Evolutionary conservation across 2,113 vertebrate genomes (phyloP), one percentile per base, ranked within the genome.

Genomic region (Vireo altiloquus): DNA sequence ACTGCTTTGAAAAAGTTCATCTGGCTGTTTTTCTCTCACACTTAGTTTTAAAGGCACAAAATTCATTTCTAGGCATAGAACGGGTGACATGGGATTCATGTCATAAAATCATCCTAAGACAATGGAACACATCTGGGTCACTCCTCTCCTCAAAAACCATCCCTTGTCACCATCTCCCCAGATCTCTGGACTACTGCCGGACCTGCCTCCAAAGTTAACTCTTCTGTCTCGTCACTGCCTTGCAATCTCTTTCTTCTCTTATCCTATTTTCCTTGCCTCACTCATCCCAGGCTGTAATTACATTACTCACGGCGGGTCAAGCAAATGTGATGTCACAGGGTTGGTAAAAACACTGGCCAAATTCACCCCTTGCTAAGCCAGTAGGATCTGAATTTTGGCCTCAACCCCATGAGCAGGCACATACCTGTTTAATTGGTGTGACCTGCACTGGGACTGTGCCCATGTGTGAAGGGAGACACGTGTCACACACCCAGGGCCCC

Each of bases 311-410:
- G 0, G 16, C 7, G 44, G 87, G 94, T 89, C 92, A 91, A 95
- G 89, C 49, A 42, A 30, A 82, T 13, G 49, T 95, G 94, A 95
- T 72, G 95, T 95, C 94, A 96, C 0, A 13, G 74, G 47, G 31
- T 0, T 94, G 77, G 77, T 91, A 82, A 94, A 92, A 91, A 77
- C 13, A 1, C 69, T 85, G 95, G 94, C 82, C 94, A 95, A 47
- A 78, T 95, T 65, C 46, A 31, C 74, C 65, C 60, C 95, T 96
- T 84, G 94, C 74, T 27, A 50, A 94, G 94, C 96, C 89, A 95
- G 96, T 92, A 92, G 68, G 95, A 68, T 84, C 87, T 95, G 95
- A 76, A 91, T 92, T 94, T 84, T 96, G 87, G 87, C 93, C 87
- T 72, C 94, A 94, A 19, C 61, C 87, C 83, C 79, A 60, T 44